A percentile compares a stretch with the other conserved stretches of the same genome.
Conservation (phyloP, 2,888 invertebrate species). For the Catocala sponsa region DNA sequence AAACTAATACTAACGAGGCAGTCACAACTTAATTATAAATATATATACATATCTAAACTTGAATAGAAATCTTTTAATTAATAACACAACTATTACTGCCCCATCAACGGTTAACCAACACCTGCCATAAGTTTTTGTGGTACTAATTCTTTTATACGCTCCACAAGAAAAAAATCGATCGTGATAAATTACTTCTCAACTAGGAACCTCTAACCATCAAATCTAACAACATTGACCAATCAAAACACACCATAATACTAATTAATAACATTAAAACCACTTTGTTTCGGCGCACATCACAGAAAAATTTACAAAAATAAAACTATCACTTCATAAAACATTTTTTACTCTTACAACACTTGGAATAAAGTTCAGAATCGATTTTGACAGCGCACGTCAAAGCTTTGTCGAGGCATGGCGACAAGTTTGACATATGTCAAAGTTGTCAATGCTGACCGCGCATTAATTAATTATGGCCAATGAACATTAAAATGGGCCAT, state of each 20-base stretch:
- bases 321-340: conserved; percentile 11
- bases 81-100: neutral
- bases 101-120: neutral
- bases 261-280: conserved; percentile 56
- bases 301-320: conserved; percentile 30
- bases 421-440: conserved; percentile 79
- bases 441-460: conserved; percentile 70
- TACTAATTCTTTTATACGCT: neutral
- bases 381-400: conserved; percentile 40
- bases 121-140: conserved; percentile 1
- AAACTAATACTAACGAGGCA: too few species aligned
- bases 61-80: neutral
- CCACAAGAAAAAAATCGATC: neutral
- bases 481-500: conserved; percentile 51
- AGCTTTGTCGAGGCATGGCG: conserved; percentile 51
- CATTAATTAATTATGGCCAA: conserved; percentile 77
- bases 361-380: conserved; percentile 40
- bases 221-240: conserved; percentile 43
- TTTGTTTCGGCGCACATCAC: conserved; percentile 54
- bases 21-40: too few species aligned
- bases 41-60: too few species aligned
- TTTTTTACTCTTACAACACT: conserved; percentile 41
- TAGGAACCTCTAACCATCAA: conserved; percentile 33
- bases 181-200: conserved; percentile 6
- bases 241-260: conserved; percentile 55